These are phyloP conservation scores for Formica aserva DNA, from an alignment of 2,888 invertebrate genomes.

Conservation along the genomic window DNA sequence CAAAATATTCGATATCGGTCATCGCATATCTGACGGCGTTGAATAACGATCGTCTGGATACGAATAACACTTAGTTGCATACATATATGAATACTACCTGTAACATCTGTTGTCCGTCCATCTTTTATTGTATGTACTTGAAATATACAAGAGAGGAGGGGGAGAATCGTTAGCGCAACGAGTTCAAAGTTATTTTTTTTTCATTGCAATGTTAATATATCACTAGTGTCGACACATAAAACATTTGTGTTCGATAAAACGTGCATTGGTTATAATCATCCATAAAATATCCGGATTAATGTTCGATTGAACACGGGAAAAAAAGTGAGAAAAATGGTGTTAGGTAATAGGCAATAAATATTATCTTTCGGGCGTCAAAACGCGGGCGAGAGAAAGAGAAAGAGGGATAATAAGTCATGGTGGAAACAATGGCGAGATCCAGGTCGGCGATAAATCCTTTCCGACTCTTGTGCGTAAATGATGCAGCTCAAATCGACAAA, in stretches of 20 bases:
- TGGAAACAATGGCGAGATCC: conserved; percentile 28
- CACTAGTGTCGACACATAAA: background rate
- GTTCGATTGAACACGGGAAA: background rate
- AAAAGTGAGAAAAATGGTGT: background rate
- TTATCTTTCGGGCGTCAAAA: background rate
- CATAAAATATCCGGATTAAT: conserved; percentile 13
- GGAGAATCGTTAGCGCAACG: background rate
- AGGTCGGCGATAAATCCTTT: conserved; percentile 38
- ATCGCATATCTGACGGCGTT: conserved; percentile 5
- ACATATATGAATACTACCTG: background rate
- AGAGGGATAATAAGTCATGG: background rate
- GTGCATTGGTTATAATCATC: background rate
- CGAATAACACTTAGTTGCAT: background rate
- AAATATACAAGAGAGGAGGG: background rate
- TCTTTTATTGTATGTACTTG: background rate
- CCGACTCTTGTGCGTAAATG: conserved; percentile 27
- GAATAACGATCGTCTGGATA: conserved; percentile 14
- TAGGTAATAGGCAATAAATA: conserved; percentile 20
- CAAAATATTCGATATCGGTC: conserved; percentile 35
- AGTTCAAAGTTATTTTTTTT: background rate
- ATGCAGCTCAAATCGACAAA: conserved; percentile 30
- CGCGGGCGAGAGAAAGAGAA: background rate
- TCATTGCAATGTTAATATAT: background rate
- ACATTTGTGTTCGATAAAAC: conserved; percentile 3
- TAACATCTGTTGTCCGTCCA: background rate